Conservation (phyloP, 2,888 invertebrate genomes). For the Oscheius sp. region DNA sequence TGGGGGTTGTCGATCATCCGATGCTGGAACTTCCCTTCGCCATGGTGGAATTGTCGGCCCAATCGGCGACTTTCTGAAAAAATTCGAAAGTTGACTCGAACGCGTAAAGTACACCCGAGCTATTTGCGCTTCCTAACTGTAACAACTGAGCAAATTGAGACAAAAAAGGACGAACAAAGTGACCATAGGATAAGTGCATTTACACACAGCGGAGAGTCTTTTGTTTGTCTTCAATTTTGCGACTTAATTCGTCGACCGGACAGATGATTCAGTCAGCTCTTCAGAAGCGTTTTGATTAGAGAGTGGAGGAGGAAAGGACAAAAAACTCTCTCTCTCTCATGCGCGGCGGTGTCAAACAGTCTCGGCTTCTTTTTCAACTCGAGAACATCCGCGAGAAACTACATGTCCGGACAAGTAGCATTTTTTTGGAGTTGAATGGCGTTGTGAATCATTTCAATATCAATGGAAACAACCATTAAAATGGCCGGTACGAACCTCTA, state of each 20-base stretch:
- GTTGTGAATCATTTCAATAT: too few species aligned
- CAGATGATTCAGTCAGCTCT: background rate
- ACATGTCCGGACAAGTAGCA: too few species aligned
- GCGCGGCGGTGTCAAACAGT: constrained; percentile 5
- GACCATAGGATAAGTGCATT: constrained; percentile 21
- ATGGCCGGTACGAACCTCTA: too few species aligned
- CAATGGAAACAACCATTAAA: too few species aligned
- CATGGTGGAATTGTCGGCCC: constrained; percentile 1
- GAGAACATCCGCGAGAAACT: background rate
- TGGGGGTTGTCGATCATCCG: background rate
- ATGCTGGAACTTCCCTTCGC: constrained; percentile 11
- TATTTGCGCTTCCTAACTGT: background rate
- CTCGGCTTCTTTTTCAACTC: background rate
- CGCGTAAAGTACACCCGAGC: background rate
- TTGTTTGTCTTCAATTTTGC: constrained; percentile 11
- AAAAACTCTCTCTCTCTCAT: constrained; percentile 14
- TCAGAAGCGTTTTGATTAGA: background rate
- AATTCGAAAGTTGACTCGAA: background rate
- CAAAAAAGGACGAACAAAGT: background rate
- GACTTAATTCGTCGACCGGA: constrained; percentile 2
- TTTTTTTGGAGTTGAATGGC: too few species aligned
- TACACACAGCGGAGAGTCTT: constrained; percentile 13
- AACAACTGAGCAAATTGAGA: background rate
- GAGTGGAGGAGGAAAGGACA: background rate
- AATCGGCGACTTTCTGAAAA: background rate